Evolutionary conservation across 2,113 vertebrate genomes (phyloP).

Genomic region (Danio rerio): GRCz12tu NC_133186.1:39241501-39242000

Average conservation of each 20-base stretch:
- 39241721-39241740: slow-evolving; percentile 88
- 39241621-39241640: slow-evolving; percentile 99
- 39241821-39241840: background rate
- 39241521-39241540: slow-evolving; percentile 24
- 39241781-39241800: background rate
- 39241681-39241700: slow-evolving; percentile 99
- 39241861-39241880: slow-evolving; percentile 65
- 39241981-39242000: slow-evolving; percentile 99
- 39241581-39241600: slow-evolving; percentile 56
- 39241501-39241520: slow-evolving; percentile 4
- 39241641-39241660: slow-evolving; percentile 99
- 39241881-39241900: slow-evolving; percentile 87
- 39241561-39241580: slow-evolving; percentile 25
- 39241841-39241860: background rate
- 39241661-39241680: slow-evolving; percentile 99
- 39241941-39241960: slow-evolving; percentile 99
- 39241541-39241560: background rate
- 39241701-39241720: slow-evolving; percentile 96
- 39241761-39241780: background rate
- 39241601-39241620: slow-evolving; percentile 61
- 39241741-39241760: slow-evolving; percentile 75
- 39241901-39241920: slow-evolving; percentile 99
- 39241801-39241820: background rate
- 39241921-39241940: slow-evolving; percentile 99
- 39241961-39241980: slow-evolving; percentile 99